These are phyloP conservation scores for Ditylenchus weischeri DNA, from an alignment of 2,888 invertebrate genomes.

Conservation along the genomic window DNA sequence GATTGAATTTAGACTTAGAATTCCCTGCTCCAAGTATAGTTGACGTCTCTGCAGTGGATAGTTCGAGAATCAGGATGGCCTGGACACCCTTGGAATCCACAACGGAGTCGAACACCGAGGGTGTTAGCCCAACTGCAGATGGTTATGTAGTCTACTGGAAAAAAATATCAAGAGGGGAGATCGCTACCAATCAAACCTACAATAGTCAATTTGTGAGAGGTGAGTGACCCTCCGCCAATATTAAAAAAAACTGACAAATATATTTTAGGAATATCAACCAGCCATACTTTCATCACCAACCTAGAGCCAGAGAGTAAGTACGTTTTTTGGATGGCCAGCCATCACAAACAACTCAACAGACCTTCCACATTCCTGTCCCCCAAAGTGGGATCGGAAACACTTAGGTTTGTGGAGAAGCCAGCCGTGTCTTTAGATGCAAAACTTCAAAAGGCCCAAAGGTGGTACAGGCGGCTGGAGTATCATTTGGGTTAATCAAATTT, in stretches of 20 bases:
- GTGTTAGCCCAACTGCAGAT: not conserved
- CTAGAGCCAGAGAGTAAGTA: not conserved
- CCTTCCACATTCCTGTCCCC: not conserved
- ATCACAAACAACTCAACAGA: no score
- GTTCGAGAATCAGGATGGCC: not conserved
- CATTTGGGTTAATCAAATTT: not conserved
- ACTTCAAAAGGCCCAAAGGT: not conserved
- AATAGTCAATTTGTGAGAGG: slow-evolving; percentile 3
- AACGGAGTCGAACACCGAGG: not conserved
- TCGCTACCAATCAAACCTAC: not conserved
- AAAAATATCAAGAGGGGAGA: not conserved
- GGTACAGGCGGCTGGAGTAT: slow-evolving; percentile 1
- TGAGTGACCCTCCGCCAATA: not conserved
- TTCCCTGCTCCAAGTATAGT: slow-evolving; percentile 1
- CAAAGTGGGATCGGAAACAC: not conserved
- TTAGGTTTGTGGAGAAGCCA: slow-evolving; percentile 5
- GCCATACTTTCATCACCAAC: not conserved
- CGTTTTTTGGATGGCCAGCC: not conserved
- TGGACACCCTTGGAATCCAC: slow-evolving; percentile 4
- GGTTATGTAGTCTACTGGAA: slow-evolving; percentile 6
- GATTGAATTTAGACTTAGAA: not conserved
- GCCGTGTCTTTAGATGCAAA: no score
- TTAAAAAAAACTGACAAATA: not conserved
- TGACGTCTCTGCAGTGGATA: not conserved
- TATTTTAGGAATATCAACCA: not conserved